Conservation (phyloP, 2,113 vertebrate genomes). For the Arenaria interpres region DNA sequence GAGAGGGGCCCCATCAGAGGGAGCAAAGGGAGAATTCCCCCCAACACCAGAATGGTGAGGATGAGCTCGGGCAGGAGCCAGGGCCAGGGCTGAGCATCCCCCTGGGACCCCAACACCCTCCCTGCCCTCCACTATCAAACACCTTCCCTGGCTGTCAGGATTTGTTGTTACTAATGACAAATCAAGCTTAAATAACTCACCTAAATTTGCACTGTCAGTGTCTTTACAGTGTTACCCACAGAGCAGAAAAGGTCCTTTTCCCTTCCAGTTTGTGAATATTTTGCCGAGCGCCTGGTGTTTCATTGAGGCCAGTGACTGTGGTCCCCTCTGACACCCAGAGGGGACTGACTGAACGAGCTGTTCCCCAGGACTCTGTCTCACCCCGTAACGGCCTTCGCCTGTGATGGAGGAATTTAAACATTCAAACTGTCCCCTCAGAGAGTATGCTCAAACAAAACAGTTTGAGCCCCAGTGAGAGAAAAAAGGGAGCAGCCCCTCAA, state of each 20-base stretch:
- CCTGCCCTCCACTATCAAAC: accelerated
- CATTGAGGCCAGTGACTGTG: background rate
- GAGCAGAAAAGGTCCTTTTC: background rate
- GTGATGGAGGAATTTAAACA: background rate
- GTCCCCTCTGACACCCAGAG: background rate
- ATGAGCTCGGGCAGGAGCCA: too few relatives aligned
- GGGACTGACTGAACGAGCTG: background rate
- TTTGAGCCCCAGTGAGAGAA: accelerated
- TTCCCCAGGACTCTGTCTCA: background rate
- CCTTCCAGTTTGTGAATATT: background rate
- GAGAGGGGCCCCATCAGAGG: background rate
- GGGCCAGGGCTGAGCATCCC: background rate
- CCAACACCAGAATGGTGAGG: background rate
- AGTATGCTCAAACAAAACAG: background rate
- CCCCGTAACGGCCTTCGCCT: background rate
- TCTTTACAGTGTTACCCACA: too few relatives aligned
- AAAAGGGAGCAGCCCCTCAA: background rate
- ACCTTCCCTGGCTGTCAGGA: background rate
- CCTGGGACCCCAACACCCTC: background rate
- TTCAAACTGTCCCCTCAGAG: background rate
- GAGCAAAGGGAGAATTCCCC: background rate
- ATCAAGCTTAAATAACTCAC: background rate
- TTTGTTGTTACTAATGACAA: background rate
- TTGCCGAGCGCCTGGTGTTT: background rate
- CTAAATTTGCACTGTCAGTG: background rate